Evolutionary conservation across 2,797 vertebrate species (phyloP).

Genomic region (Fratercula arctica): DNA sequence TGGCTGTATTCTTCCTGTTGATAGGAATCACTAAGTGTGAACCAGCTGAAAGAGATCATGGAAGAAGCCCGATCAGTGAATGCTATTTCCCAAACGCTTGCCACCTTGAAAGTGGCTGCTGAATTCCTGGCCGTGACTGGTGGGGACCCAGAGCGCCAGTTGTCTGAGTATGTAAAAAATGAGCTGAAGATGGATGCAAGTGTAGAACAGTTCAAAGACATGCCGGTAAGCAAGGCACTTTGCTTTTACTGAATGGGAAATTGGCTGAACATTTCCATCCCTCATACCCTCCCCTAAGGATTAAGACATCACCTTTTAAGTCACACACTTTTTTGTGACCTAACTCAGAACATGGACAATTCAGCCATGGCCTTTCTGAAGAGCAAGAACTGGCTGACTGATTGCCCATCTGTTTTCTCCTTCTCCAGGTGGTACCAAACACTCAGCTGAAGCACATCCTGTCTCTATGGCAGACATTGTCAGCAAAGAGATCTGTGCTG

Average conservation of each 20-base stretch:
- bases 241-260: neutral
- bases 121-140: neutral
- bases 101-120: neutral
- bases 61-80: neutral
- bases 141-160: neutral
- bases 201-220: neutral
- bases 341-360: neutral
- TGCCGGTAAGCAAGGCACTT: neutral
- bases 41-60: neutral
- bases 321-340: neutral
- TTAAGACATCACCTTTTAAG: neutral
- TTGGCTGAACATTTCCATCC: neutral
- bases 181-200: neutral
- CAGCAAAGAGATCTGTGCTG: conserved; percentile 30
- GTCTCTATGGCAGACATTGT: conserved; percentile 47
- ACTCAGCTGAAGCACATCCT: conserved; percentile 48
- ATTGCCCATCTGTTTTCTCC: neutral
- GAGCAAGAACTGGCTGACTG: neutral
- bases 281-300: neutral
- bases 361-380: neutral
- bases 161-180: neutral
- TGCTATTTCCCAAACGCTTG: neutral
- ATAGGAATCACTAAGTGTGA: neutral
- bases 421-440: conserved; percentile 23
- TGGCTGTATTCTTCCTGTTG: neutral